Base-by-base conservation (phyloP, 2,113 vertebrate species). In the Prolemur simus region DNA sequence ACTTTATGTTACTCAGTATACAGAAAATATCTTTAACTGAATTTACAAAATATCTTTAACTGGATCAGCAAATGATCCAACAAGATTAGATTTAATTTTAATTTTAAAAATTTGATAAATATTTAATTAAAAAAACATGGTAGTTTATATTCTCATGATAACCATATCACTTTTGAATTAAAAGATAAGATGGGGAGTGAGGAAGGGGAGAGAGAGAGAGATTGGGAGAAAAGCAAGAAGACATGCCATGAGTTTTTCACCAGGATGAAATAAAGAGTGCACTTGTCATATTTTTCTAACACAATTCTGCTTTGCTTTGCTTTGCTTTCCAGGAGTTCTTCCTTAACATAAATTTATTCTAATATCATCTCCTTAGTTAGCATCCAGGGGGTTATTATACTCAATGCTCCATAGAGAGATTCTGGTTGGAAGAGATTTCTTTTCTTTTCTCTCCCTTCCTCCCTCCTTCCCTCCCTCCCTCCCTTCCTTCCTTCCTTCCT, bases 41-140 rank as follows among this genome's bases (percentile, higher is more conserved):
- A 54, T 54, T 54, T 54, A 54, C 52, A 54, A 54, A 54, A 54
- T 54, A 54, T 54, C 52, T 54, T 54, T 37, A 87, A 83, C 25
- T 45, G 18, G 45, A 60, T 91, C 66, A 32, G 23, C 23, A 92
- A 85, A 73, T 58, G 17, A 58, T 39, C 2, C 66, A n/a, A 9
- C 3, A 78, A 84, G 64, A 78, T 78, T 37, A 91, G 18, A 52
- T 10, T 76, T 78, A 82, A 90, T 42, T 87, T 86, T 58, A 84
- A 63, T 71, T 49, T 81, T 52, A 15, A 63, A 88, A 80, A 2
- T 77, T 56, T 84, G 6, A 84, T 8, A 69, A 52, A 29, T 54
- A 63, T 68, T 37, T 56, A 86, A 66, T 66, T 77, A 47, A 95
- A 56, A 18, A 76, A 87, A 63, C 18, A 64, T 54, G 18, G 13